A percentile compares a stretch with the other conserved stretches of the same genome.
Conservation (phyloP, 1,140 invertebrate species). For the Acromyrmex echinatior region DNA sequence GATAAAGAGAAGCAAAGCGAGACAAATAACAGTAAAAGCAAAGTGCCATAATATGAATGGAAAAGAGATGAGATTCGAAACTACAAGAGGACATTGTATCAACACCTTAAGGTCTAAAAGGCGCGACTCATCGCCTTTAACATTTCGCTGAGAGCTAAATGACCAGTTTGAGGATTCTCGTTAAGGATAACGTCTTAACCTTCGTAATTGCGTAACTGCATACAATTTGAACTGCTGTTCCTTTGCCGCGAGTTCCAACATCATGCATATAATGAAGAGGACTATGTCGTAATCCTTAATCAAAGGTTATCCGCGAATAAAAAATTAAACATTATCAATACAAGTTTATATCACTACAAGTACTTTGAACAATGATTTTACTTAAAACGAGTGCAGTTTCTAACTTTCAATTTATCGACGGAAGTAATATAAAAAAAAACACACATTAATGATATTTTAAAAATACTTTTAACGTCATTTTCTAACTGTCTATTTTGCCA, state of each 20-base stretch:
- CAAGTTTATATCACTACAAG: not conserved
- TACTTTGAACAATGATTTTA: not conserved
- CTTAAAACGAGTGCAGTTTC: not conserved
- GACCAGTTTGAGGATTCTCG: constrained; percentile 50
- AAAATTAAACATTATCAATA: not conserved
- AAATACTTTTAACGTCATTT: not conserved
- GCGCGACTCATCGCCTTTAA: constrained; percentile 65
- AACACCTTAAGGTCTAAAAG: constrained; percentile 46
- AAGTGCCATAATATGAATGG: constrained; percentile 10
- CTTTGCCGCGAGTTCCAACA: not conserved
- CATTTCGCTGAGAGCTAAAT: constrained; percentile 53
- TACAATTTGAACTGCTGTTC: constrained; percentile 66
- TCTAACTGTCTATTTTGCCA: not conserved
- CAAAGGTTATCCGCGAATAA: constrained; percentile 24
- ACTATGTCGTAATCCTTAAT: constrained; percentile 35
- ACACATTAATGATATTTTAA: not conserved
- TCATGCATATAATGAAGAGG: constrained; percentile 19
- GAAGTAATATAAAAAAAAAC: not conserved
- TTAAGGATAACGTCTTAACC: constrained; percentile 72
- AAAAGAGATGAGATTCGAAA: constrained; percentile 35
- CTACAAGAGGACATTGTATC: constrained; percentile 40
- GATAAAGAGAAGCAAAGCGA: constrained; percentile 7
- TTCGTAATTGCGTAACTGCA: constrained; percentile 67
- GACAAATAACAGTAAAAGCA: constrained; percentile 35
- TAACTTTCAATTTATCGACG: not conserved